phyloP scores from a whole-genome alignment of 2,113 vertebrate species.

The Ursus arctos region DNA sequence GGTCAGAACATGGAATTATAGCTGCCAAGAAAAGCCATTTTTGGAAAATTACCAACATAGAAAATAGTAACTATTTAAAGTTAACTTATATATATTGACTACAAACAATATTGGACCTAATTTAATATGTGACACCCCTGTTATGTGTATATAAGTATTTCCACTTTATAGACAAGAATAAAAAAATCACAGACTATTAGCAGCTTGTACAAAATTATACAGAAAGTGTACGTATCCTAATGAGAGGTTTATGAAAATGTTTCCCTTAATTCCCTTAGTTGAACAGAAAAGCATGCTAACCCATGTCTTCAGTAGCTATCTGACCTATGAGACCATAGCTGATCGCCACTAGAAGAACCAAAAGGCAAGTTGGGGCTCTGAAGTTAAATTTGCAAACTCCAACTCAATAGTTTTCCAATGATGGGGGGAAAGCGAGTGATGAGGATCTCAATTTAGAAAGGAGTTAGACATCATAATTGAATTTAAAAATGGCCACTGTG shows the following conservation, averaged over 20 bases:
- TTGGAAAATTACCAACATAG: background rate
- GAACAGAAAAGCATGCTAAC: background rate
- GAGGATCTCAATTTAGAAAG: background rate
- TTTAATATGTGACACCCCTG: background rate
- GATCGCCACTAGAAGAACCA: background rate
- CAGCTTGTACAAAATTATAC: background rate
- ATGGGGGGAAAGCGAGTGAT: background rate
- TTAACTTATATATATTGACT: background rate
- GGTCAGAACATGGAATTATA: background rate
- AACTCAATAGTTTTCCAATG: background rate
- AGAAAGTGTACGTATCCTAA: background rate
- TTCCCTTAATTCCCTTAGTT: background rate
- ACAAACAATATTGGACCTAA: background rate
- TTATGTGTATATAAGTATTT: background rate
- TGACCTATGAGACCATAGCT: background rate
- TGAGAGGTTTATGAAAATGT: background rate
- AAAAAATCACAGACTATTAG: background rate
- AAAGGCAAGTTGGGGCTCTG: background rate
- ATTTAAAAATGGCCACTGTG: background rate
- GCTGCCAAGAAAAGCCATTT: background rate
- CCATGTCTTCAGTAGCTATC: too few species aligned
- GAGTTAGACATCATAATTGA: background rate
- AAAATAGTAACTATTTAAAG: background rate
- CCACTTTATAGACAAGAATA: background rate
- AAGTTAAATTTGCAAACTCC: background rate